A percentile compares a stretch with the other conserved stretches of the same genome.
These are phyloP conservation scores for Drosophila austrosaltans DNA, from an alignment of 2,888 invertebrate genomes.

Conservation along the genomic window DNA sequence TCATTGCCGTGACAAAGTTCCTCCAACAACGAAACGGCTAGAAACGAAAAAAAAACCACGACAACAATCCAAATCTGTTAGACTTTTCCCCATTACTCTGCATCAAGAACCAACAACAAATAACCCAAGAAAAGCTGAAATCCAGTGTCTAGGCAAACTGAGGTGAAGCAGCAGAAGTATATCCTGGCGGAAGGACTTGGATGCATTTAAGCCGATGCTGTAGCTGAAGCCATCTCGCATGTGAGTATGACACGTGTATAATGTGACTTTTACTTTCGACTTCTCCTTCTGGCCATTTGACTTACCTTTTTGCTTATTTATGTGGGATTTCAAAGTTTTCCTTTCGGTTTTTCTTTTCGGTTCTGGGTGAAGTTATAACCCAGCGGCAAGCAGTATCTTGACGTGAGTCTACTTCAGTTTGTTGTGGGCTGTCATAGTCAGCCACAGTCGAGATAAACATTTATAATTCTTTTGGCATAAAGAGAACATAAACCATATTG, in stretches of 20 bases:
- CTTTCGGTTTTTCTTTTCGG: background rate
- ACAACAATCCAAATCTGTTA: background rate
- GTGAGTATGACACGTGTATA: slow-evolving; percentile 63
- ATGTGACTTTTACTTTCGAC: slow-evolving; percentile 50
- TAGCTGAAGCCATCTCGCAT: slow-evolving; percentile 32
- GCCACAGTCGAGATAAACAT: background rate
- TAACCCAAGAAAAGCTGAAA: background rate
- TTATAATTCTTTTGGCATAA: background rate
- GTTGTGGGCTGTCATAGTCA: background rate
- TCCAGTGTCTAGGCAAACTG: background rate
- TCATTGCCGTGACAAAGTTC: slow-evolving; percentile 57
- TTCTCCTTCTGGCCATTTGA: background rate
- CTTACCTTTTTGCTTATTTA: slow-evolving; percentile 22
- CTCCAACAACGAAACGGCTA: slow-evolving; percentile 36
- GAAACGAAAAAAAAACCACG: background rate
- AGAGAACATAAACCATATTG: background rate
- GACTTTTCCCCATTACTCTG: background rate
- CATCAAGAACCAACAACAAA: background rate
- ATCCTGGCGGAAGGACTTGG: slow-evolving; percentile 33
- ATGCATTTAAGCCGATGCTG: slow-evolving; percentile 12
- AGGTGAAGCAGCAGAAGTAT: background rate
- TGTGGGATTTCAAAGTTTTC: slow-evolving; percentile 56
- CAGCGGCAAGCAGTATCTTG: slow-evolving; percentile 4
- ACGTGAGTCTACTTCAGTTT: background rate
- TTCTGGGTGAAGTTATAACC: background rate